Percentiles rank a stretch among this genome's conserved stretches.
phyloP scores from a whole-genome alignment of 2,797 vertebrate species.

The Coreius guichenoti region DNA sequence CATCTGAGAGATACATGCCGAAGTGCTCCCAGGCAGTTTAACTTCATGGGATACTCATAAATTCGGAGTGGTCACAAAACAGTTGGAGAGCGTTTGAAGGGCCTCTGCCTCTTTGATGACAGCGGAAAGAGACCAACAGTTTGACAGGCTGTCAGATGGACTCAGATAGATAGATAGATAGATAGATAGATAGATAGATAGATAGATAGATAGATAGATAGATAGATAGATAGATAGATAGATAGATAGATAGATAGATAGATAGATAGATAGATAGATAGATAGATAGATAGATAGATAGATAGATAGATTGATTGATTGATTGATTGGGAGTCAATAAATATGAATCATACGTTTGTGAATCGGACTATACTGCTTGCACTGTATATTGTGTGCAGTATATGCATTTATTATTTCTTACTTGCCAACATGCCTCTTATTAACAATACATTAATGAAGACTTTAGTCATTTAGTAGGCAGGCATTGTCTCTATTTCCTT shows the following conservation, averaged over 20 bases:
- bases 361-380: too few relatives aligned
- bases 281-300: too few relatives aligned
- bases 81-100: slow-evolving; percentile 42
- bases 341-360: too few relatives aligned
- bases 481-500: slow-evolving; percentile 55
- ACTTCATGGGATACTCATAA: slow-evolving; percentile 53
- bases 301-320: too few relatives aligned
- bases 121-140: slow-evolving; percentile 1
- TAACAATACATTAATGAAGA: slow-evolving; percentile 55
- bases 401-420: slow-evolving; percentile 39
- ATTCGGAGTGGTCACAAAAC: slow-evolving; percentile 42
- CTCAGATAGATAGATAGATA: neutral
- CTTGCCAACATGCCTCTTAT: slow-evolving; percentile 48
- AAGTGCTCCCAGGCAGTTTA: slow-evolving; percentile 42
- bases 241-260: neutral
- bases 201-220: neutral
- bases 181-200: neutral
- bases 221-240: neutral
- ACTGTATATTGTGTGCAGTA: neutral
- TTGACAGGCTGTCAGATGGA: neutral
- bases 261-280: neutral
- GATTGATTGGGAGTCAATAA: too few relatives aligned
- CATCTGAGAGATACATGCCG: slow-evolving; percentile 42
- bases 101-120: slow-evolving; percentile 24
- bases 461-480: slow-evolving; percentile 51